Conservation (phyloP, 2,797 vertebrate species). For the Sebastes oblongus region DNA sequence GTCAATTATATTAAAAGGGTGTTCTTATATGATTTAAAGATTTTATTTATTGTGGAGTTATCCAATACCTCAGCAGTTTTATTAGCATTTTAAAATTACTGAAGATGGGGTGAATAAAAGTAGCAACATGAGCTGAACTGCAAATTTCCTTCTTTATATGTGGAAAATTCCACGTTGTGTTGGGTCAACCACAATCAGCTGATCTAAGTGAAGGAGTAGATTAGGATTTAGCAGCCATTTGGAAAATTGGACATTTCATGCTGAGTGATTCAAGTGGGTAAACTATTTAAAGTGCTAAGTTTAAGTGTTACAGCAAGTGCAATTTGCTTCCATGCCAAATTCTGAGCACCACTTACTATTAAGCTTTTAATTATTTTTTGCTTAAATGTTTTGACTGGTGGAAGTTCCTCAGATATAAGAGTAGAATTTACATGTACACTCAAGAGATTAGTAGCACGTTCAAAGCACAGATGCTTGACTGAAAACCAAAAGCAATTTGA, state of each 20-base stretch:
- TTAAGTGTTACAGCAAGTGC: constrained; percentile 69
- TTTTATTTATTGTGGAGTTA: constrained; percentile 35
- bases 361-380: constrained; percentile 28
- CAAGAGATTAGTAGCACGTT: constrained; percentile 43
- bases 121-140: background rate
- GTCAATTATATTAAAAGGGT: background rate
- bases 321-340: constrained; percentile 69
- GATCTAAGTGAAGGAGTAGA: constrained; percentile 30
- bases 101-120: background rate
- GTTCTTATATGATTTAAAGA: background rate
- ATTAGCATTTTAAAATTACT: background rate
- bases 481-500: constrained; percentile 62
- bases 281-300: constrained; percentile 25
- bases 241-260: constrained; percentile 57
- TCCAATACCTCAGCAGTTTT: constrained; percentile 24
- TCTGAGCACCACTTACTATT: constrained; percentile 18
- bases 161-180: background rate
- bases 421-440: background rate
- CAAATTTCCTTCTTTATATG: constrained; percentile 5
- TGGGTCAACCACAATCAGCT: constrained; percentile 21
- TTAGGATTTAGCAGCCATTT: constrained; percentile 60
- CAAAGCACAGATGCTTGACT: constrained; percentile 53
- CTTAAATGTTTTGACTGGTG: constrained; percentile 24
- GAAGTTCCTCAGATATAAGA: constrained; percentile 6
- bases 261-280: constrained; percentile 24